Evolutionary conservation across 2,113 vertebrate genomes (phyloP), one percentile per base, ranked within the genome.

Genomic region (Coryphaenoides rupestris): DNA sequence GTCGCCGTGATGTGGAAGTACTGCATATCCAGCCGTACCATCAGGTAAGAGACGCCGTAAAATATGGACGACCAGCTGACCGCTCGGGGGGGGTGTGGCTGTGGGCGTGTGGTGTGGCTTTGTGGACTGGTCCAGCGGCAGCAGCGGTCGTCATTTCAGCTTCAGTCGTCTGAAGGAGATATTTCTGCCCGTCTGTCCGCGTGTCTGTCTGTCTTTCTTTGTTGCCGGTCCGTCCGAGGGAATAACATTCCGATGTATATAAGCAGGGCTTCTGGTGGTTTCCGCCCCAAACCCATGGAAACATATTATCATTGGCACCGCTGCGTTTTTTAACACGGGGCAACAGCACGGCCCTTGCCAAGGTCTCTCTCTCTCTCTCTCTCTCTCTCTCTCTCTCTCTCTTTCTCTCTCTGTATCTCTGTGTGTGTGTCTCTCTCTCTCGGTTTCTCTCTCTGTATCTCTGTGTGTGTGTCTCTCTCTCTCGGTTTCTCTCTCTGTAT

Each of bases 1-100:
- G 92, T 92, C 83, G 90, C 92, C 83, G 90, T 91, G 21, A 96
- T 98, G 95, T 98, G 95, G 95, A 98, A 95, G 78, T 94, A 94
- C 89, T 98, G 95, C 91, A 92, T 97, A 78, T 92, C 94, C 73
- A 94, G 95, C 88, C 87, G 95, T 82, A 98, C 95, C 6, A 93
- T 94, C 90, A 98, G 94, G 95, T 96, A 96, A 23, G 62, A n/a
- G n/a, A n/a, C n/a, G n/a, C n/a, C n/a, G n/a, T n/a, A n/a, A n/a
- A n/a, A n/a, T n/a, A n/a, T n/a, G n/a, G n/a, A 66, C 19, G 72
- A 74, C 58, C 74, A 60, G 67, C 62, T 74, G 78, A 66, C 50
- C 23, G 1, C 10, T 53, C 21, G 68, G 33, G 61, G 13, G 33
- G 40, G 69, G 72, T 65, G 26, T n/a, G 60, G 70, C 63, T 58